phyloP scores from a whole-genome alignment of 2,113 vertebrate species.

The Sclerurus mexicanus region DNA sequence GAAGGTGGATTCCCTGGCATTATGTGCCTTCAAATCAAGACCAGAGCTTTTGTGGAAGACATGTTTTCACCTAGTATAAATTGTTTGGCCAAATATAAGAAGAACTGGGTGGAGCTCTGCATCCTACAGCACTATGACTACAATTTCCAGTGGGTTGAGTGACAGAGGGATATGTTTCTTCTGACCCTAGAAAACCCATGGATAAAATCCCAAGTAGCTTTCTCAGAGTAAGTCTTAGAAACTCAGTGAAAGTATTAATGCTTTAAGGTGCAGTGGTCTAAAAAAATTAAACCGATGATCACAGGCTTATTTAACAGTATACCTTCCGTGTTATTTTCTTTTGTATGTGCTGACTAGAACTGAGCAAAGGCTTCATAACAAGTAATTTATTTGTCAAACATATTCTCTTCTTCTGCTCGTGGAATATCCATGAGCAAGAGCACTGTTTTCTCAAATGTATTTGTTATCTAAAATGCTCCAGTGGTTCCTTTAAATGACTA shows the following conservation, averaged over 20 bases:
- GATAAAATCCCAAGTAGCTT: neutral
- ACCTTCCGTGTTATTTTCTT: slow-evolving; percentile 6
- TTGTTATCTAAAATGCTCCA: neutral
- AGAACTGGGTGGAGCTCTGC: neutral
- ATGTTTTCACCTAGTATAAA: neutral
- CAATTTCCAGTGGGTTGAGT: neutral
- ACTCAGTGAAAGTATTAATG: neutral
- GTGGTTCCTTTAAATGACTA: neutral
- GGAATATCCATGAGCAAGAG: neutral
- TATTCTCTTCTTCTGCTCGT: neutral
- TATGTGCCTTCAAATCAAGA: neutral
- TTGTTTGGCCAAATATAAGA: neutral
- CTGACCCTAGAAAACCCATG: neutral
- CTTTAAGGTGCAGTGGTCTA: neutral
- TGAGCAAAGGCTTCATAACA: slow-evolving; percentile 48
- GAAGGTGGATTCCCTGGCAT: neutral
- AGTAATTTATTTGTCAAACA: slow-evolving; percentile 55
- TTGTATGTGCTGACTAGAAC: slow-evolving; percentile 19
- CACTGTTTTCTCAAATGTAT: neutral
- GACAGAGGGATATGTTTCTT: neutral
- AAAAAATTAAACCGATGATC: neutral
- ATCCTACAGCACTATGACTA: neutral
- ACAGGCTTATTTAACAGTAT: slow-evolving; percentile 3
- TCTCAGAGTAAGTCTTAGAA: neutral
- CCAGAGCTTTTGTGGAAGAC: neutral